A percentile compares a stretch with the other conserved stretches of the same genome.
Evolutionary conservation across 2,888 invertebrate species (phyloP).

Genomic region (Plebejus argus): DNA sequence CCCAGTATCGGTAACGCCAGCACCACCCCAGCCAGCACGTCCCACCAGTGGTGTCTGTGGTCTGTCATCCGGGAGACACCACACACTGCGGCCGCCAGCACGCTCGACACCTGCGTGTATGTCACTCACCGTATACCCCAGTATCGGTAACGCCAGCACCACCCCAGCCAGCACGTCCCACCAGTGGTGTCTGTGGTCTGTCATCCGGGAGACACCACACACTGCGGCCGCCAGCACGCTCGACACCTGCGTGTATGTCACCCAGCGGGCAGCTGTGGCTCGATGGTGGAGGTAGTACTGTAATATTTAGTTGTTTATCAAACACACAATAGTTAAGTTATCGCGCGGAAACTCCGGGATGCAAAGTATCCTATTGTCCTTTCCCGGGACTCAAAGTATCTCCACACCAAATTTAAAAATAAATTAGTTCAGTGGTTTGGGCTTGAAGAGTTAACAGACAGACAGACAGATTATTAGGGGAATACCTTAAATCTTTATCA

Average conservation of each 20-base stretch:
- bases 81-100: conserved; percentile 79
- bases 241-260: conserved; percentile 76
- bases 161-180: conserved; percentile 87
- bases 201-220: conserved; percentile 84
- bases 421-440: no score
- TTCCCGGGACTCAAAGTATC: no score
- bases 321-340: no score
- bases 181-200: conserved; percentile 88
- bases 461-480: no score
- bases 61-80: conserved; percentile 85
- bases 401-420: no score
- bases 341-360: no score
- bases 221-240: conserved; percentile 75
- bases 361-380: no score
- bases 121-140: conserved; percentile 81
- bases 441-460: no score
- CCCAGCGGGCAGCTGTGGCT: conserved; percentile 40
- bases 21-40: conserved; percentile 83
- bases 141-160: conserved; percentile 75
- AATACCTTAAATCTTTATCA: no score
- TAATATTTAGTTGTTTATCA: not conserved
- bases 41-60: conserved; percentile 90
- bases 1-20: conserved; percentile 78
- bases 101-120: conserved; percentile 76
- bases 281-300: conserved; percentile 83